These are phyloP conservation scores for Drosophila miranda DNA, from an alignment of 1,140 invertebrate species.

Conservation along the genomic window DNA sequence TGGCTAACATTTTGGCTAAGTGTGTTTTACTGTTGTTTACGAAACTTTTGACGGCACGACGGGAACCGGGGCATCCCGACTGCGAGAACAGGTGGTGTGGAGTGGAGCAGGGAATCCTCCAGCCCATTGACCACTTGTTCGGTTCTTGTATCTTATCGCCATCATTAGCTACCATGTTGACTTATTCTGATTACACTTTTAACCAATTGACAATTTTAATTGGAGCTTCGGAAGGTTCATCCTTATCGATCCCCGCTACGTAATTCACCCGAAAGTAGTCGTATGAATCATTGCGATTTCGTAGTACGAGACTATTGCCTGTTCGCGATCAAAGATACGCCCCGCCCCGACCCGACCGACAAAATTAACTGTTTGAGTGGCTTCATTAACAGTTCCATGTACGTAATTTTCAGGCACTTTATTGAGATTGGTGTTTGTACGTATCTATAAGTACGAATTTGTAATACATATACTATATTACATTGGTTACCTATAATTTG, in stretches of 20 bases:
- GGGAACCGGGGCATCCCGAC: constrained; percentile 13
- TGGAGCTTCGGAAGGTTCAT: constrained; percentile 39
- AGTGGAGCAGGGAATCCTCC: constrained; percentile 1
- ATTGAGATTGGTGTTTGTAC: constrained; percentile 67
- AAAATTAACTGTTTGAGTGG: neutral
- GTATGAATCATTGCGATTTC: constrained; percentile 27
- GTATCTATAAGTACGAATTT: constrained; percentile 38
- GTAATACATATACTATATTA: constrained; percentile 45
- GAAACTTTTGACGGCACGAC: constrained; percentile 4
- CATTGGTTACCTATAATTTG: constrained; percentile 44
- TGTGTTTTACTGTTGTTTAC: constrained; percentile 50
- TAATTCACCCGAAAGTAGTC: no score
- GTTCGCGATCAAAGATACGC: neutral
- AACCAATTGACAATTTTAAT: constrained; percentile 60
- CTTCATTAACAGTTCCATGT: no score
- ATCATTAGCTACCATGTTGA: constrained; percentile 36
- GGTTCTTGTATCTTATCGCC: constrained; percentile 44
- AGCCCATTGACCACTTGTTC: constrained; percentile 2
- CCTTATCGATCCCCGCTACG: constrained; percentile 31
- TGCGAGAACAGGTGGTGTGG: neutral
- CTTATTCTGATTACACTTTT: constrained; percentile 45
- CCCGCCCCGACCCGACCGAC: no score
- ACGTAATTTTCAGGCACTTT: constrained; percentile 69
- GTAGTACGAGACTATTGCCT: neutral
- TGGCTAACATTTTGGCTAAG: constrained; percentile 36